Conservation (phyloP, 2,113 vertebrate genomes). For the Paedocypris sp. region DNA sequence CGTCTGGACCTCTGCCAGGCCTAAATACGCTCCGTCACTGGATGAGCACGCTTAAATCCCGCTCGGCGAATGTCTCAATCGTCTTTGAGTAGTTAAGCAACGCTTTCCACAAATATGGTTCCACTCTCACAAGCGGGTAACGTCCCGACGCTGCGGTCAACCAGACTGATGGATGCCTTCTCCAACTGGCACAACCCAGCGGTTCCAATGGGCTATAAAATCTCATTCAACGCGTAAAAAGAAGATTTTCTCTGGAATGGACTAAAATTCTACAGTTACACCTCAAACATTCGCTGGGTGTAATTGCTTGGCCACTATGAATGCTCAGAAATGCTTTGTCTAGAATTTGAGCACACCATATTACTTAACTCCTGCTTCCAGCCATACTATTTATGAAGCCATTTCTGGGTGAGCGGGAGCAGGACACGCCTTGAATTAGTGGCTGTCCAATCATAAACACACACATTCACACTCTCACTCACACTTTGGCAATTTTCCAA, state of each 20-base stretch:
- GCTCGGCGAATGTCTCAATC: not conserved
- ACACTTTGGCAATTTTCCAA: no score
- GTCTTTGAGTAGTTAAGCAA: slow-evolving; percentile 41
- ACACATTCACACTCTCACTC: no score
- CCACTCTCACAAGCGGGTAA: slow-evolving; percentile 41
- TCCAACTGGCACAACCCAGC: slow-evolving; percentile 45
- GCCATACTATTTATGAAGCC: no score
- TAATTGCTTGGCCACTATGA: no score
- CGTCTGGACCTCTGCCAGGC: slow-evolving; percentile 49
- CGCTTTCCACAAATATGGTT: slow-evolving; percentile 48
- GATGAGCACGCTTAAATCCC: slow-evolving; percentile 41
- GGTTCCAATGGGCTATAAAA: slow-evolving; percentile 60
- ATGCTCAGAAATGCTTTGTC: no score
- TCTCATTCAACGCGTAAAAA: no score
- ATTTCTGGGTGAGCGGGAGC: no score
- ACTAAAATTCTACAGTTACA: slow-evolving; percentile 32
- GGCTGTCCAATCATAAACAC: no score
- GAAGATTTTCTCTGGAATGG: slow-evolving; percentile 43
- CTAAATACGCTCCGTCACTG: slow-evolving; percentile 40
- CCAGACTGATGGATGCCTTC: slow-evolving; percentile 59
- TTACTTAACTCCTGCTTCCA: no score
- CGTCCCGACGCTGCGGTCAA: slow-evolving; percentile 51
- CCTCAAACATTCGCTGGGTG: no score
- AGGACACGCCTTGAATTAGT: no score
- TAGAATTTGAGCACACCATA: no score